Percentiles rank a stretch among this genome's conserved stretches.
Evolutionary conservation across 2,797 vertebrate genomes (phyloP).

Genomic region (Halcyon badia): DNA sequence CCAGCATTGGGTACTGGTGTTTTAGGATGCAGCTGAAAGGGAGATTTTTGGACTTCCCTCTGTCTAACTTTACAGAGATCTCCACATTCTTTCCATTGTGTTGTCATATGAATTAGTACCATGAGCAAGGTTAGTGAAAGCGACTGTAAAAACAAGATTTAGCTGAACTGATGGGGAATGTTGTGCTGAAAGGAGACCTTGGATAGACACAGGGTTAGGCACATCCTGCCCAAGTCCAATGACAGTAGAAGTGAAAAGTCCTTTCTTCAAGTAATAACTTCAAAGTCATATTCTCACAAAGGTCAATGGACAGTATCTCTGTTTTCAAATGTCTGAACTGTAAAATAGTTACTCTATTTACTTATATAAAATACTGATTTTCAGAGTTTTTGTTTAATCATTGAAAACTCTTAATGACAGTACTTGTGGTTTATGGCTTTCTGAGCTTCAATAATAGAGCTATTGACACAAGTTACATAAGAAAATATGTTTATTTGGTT

Average conservation of each 20-base stretch:
- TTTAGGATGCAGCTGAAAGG: not conserved
- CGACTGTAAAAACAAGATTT: not conserved
- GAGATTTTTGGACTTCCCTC: not conserved
- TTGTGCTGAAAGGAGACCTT: not conserved
- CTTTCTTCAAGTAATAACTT: not conserved
- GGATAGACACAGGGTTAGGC: not conserved
- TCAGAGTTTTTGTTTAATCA: not conserved
- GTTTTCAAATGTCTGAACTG: not conserved
- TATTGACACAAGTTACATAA: accelerated
- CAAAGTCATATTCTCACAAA: not conserved
- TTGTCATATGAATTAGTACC: not conserved
- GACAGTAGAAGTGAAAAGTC: not conserved
- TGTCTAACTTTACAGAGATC: not conserved
- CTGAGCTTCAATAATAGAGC: not conserved
- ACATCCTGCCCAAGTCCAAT: not conserved
- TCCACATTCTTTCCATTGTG: not conserved
- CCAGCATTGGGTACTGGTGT: not conserved
- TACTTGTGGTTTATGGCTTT: not conserved
- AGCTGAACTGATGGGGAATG: not conserved
- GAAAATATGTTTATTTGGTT: not conserved
- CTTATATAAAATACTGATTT: not conserved
- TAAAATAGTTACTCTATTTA: not conserved
- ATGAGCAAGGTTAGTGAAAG: not conserved
- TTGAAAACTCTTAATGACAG: not conserved
- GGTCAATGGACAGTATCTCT: not conserved